A percentile compares a stretch with the other conserved stretches of the same genome.
Conservation (phyloP, 2,113 vertebrate genomes). For the Nicator chloris region DNA sequence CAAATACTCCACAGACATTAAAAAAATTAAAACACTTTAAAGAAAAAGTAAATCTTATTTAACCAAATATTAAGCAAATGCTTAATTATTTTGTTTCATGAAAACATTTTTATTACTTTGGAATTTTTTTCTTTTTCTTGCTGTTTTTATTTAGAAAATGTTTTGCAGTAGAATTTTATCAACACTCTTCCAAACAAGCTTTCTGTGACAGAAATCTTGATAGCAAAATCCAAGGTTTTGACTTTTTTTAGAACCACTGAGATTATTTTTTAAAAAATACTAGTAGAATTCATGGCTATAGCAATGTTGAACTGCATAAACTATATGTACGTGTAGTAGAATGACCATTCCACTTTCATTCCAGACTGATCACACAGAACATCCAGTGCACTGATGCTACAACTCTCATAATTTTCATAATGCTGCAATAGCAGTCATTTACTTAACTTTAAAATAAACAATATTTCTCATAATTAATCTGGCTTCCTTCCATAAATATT, state of each 20-base stretch:
- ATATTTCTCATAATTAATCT: slow-evolving; percentile 66
- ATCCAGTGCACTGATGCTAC: slow-evolving; percentile 22
- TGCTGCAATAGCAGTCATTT: slow-evolving; percentile 33
- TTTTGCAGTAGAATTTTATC: slow-evolving; percentile 76
- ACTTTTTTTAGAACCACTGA: slow-evolving; percentile 67
- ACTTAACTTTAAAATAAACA: slow-evolving; percentile 70
- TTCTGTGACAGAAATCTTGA: slow-evolving; percentile 73
- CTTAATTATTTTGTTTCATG: slow-evolving; percentile 68
- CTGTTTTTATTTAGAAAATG: slow-evolving; percentile 70
- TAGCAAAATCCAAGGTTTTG: slow-evolving; percentile 67
- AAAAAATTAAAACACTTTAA: slow-evolving; percentile 82
- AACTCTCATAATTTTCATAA: slow-evolving; percentile 20
- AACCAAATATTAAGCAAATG: slow-evolving; percentile 77
- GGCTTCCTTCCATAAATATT: slow-evolving; percentile 74
- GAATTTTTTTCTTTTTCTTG: slow-evolving; percentile 66
- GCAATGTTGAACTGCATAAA: slow-evolving; percentile 49
- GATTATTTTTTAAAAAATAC: slow-evolving; percentile 46
- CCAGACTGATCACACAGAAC: slow-evolving; percentile 23
- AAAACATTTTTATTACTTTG: slow-evolving; percentile 80
- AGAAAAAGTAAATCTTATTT: slow-evolving; percentile 78
- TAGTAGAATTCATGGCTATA: slow-evolving; percentile 58
- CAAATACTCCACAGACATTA: slow-evolving; percentile 84
- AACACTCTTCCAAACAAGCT: slow-evolving; percentile 69
- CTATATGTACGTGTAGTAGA: slow-evolving; percentile 17
- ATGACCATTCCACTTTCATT: slow-evolving; percentile 36